Conservation (phyloP, 2,888 invertebrate genomes). For the Drosophila kambysellisi region DNA sequence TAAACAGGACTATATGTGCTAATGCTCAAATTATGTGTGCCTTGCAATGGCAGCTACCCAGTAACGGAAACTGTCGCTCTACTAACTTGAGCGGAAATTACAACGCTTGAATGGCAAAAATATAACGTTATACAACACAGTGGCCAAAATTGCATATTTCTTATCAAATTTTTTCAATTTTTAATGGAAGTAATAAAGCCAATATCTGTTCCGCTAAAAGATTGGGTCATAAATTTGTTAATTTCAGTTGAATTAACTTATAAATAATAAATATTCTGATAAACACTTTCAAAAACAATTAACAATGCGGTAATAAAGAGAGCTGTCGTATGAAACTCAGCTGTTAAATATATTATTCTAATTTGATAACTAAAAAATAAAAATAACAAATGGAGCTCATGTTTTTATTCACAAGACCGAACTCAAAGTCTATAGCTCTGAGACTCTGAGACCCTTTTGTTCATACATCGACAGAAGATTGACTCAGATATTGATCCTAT, state of each 20-base stretch:
- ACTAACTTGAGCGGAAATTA: conserved; percentile 81
- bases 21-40: conserved; percentile 74
- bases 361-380: background rate
- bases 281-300: background rate
- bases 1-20: conserved; percentile 44
- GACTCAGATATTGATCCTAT: background rate
- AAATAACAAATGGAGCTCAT: no score
- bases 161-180: background rate
- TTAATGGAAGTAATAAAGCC: background rate
- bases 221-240: background rate
- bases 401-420: no score
- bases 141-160: conserved; percentile 5
- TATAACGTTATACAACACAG: conserved; percentile 66
- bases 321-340: background rate
- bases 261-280: background rate
- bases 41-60: conserved; percentile 58
- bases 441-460: background rate
- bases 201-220: background rate
- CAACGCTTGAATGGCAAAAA: conserved; percentile 79
- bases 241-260: background rate
- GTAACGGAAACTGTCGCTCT: conserved; percentile 70
- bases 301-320: background rate
- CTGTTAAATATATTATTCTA: background rate
- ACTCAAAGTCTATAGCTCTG: background rate
- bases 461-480: background rate